These are phyloP conservation scores for Antitype chi DNA, from an alignment of 2,888 invertebrate genomes.

Conservation along the genomic window DNA sequence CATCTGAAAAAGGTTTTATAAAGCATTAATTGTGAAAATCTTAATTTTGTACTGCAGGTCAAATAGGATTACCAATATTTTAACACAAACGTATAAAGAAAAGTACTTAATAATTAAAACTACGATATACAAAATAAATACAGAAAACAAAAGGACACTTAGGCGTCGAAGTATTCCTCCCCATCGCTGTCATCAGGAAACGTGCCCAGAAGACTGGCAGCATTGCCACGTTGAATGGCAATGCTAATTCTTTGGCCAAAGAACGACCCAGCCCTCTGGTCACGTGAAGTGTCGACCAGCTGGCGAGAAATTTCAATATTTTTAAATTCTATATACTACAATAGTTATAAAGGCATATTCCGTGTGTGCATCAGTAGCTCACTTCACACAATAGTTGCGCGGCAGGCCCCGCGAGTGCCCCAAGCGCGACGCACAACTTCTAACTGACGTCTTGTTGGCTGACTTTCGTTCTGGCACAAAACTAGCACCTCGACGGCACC, in stretches of 20 bases:
- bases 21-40: not conserved
- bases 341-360: not conserved
- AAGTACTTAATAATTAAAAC: no score
- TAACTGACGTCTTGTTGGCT: slow-evolving; percentile 25
- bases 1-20: not conserved
- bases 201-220: no score
- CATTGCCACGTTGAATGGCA: no score
- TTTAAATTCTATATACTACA: not conserved
- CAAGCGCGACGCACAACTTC: slow-evolving; percentile 33
- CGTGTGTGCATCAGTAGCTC: not conserved
- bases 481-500: slow-evolving; percentile 26
- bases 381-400: slow-evolving; percentile 29
- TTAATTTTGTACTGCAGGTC: not conserved
- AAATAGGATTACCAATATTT: not conserved
- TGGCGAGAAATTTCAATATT: no score
- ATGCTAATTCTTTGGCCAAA: no score
- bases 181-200: no score
- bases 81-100: no score
- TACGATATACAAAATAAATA: no score
- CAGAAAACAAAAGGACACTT: no score
- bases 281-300: no score
- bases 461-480: slow-evolving; percentile 28
- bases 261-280: no score
- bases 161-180: no score
- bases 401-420: not conserved